These are phyloP conservation scores for Spongilla lacustris DNA, from an alignment of 37 sponge, comb jelly and placozoan species.

Conservation along the genomic window DNA sequence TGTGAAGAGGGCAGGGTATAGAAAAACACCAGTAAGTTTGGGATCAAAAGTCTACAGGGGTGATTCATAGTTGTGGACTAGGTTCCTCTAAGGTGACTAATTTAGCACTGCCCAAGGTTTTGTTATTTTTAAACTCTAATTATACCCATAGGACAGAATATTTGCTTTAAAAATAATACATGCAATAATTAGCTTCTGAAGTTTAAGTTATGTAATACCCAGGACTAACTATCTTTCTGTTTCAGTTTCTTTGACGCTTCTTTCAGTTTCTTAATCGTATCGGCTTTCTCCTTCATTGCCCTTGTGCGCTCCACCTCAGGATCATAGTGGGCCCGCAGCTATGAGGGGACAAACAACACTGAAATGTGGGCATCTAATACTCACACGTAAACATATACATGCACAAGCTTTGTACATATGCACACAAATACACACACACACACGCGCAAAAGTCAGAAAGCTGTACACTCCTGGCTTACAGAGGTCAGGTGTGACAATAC, in stretches of 20 bases:
- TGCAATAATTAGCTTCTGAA: too few species aligned
- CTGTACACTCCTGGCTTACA: slow-evolving; percentile 18
- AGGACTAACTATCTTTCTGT: slow-evolving; percentile 60
- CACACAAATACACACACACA: background rate
- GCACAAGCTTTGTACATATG: background rate
- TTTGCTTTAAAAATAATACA: too few species aligned
- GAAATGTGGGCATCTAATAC: background rate
- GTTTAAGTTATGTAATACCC: too few species aligned
- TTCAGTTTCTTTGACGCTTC: slow-evolving; percentile 69
- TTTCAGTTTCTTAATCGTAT: slow-evolving; percentile 63
- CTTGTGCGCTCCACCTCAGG: slow-evolving; percentile 54
- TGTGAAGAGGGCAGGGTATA: too few species aligned
- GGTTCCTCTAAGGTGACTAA: too few species aligned
- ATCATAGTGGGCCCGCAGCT: slow-evolving; percentile 45
- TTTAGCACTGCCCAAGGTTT: too few species aligned
- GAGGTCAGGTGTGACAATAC: slow-evolving; percentile 55
- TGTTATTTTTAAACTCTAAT: too few species aligned
- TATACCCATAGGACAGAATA: too few species aligned
- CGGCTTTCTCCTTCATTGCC: slow-evolving; percentile 64
- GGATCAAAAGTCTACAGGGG: too few species aligned
- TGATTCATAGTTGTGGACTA: too few species aligned
- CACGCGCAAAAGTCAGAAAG: background rate
- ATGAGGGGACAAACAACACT: background rate
- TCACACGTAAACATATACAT: background rate
- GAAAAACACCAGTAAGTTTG: too few species aligned